These are phyloP conservation scores for Caretta caretta DNA, from an alignment of 2,113 vertebrate genomes.

Conservation along the genomic window DNA sequence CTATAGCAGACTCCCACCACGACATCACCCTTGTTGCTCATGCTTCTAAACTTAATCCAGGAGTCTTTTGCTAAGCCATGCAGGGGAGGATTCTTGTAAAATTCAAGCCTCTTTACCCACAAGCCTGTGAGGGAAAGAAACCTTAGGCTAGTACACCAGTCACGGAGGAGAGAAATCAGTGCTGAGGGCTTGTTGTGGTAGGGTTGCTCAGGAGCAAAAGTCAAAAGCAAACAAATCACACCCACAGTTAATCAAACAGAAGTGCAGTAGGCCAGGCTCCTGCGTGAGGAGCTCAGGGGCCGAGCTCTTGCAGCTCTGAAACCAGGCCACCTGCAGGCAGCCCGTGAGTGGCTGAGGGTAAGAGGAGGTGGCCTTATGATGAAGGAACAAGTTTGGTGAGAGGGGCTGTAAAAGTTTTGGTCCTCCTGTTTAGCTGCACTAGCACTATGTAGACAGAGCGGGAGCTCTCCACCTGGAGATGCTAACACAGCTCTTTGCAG, in stretches of 20 bases:
- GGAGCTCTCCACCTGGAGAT: accelerated
- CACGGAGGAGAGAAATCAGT: background rate
- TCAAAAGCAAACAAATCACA: background rate
- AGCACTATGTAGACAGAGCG: background rate
- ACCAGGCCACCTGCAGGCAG: background rate
- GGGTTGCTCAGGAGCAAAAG: background rate
- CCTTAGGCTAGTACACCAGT: no score
- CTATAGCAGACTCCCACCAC: no score
- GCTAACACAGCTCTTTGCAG: accelerated
- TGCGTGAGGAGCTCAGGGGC: background rate
- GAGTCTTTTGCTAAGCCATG: background rate
- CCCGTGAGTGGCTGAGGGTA: background rate
- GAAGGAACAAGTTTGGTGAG: background rate
- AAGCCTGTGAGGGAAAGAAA: background rate
- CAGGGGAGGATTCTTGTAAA: background rate
- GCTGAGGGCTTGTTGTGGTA: no score
- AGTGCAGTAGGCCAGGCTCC: no score
- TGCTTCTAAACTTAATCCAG: no score
- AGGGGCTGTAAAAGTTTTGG: background rate
- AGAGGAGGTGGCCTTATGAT: background rate
- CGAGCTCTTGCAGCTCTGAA: background rate
- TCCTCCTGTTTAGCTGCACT: background rate
- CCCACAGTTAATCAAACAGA: no score
- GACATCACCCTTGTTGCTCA: no score
- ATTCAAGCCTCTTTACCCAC: background rate